phyloP scores from a whole-genome alignment of 2,888 invertebrate species.

The Temnothorax rugatulus region DNA sequence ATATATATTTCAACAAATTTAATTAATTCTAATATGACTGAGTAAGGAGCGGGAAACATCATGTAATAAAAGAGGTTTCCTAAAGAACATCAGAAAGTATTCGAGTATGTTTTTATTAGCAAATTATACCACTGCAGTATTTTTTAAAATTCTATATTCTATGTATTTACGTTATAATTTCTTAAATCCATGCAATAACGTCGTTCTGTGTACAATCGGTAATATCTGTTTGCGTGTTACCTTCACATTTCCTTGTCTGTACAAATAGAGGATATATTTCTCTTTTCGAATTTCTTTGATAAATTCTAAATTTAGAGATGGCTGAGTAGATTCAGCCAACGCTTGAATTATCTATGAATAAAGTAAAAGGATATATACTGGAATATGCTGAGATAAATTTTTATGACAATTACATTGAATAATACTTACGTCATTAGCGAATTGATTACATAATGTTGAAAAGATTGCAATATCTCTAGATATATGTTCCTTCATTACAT shows the following conservation, averaged over 20 bases:
- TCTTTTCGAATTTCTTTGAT: constrained; percentile 68
- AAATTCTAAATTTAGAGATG: constrained; percentile 76
- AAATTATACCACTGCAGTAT: background rate
- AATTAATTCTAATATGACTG: background rate
- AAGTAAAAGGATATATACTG: background rate
- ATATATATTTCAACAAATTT: background rate
- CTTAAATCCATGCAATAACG: background rate
- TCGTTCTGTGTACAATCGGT: constrained; percentile 87
- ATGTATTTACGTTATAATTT: background rate
- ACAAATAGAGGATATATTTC: constrained; percentile 83
- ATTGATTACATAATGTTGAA: constrained; percentile 75
- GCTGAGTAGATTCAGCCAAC: constrained; percentile 72
- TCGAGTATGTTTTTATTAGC: background rate
- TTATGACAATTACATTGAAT: constrained; percentile 28
- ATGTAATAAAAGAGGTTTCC: background rate
- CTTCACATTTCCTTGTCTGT: constrained; percentile 88
- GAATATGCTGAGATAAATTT: background rate
- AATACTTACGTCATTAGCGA: constrained; percentile 80
- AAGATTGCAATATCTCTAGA: constrained; percentile 89
- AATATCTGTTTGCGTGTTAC: constrained; percentile 91
- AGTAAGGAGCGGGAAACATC: background rate
- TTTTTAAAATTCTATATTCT: background rate
- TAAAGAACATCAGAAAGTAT: background rate
- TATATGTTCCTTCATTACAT: constrained; percentile 86
- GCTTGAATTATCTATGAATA: constrained; percentile 76